These are phyloP conservation scores for Drosophila mettleri DNA, from an alignment of 2,888 invertebrate genomes.

Conservation along the genomic window DNA sequence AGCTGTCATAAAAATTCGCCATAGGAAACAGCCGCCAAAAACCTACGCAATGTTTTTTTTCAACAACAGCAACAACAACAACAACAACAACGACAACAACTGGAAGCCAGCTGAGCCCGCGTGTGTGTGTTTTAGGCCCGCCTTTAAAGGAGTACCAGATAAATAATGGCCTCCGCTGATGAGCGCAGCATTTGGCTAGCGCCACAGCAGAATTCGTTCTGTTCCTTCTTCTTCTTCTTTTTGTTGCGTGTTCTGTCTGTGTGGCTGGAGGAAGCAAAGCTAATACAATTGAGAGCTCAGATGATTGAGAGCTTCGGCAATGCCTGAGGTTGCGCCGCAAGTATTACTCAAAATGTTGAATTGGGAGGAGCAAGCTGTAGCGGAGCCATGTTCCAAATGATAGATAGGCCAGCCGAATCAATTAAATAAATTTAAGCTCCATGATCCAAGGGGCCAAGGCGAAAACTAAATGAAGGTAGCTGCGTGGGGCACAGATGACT, in stretches of 20 bases:
- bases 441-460: not conserved
- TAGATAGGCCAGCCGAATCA: constrained; percentile 64
- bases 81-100: constrained; percentile 28
- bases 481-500: not conserved
- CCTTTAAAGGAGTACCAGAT: constrained; percentile 73
- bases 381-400: constrained; percentile 44
- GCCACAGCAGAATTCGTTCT: constrained; percentile 15
- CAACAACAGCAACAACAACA: constrained; percentile 47
- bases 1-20: constrained; percentile 77
- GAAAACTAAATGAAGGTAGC: too few relatives aligned
- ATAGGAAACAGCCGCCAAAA: constrained; percentile 66
- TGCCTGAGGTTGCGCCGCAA: constrained; percentile 55
- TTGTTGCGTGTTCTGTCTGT: not conserved
- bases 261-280: constrained; percentile 10
- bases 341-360: constrained; percentile 53
- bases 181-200: constrained; percentile 42
- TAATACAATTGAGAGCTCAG: constrained; percentile 51
- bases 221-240: constrained; percentile 4
- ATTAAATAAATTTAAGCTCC: constrained; percentile 56
- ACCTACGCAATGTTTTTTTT: constrained; percentile 68
- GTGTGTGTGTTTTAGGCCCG: constrained; percentile 20
- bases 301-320: constrained; percentile 67
- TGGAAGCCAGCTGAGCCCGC: constrained; percentile 33
- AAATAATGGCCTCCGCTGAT: constrained; percentile 72
- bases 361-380: not conserved